Percentiles rank a stretch among this genome's conserved stretches.
Conservation (phyloP, 2,797 vertebrate genomes). For the Mallotus villosus region DNA sequence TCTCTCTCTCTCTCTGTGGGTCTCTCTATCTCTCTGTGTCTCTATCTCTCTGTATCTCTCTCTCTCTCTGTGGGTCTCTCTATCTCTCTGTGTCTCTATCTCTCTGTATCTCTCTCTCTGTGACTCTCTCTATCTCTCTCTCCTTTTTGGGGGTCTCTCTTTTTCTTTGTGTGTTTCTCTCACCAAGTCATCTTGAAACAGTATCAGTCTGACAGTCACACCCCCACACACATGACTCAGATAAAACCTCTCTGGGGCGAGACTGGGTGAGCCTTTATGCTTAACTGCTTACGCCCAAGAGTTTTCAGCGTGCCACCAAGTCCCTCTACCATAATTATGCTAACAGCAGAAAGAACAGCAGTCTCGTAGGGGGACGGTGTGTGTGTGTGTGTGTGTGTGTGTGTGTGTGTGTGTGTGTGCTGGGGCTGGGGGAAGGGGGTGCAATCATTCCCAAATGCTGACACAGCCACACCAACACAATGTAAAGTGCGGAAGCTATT, state of each 20-base stretch:
- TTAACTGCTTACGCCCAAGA: slow-evolving; percentile 15
- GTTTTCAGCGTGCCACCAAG: slow-evolving; percentile 10
- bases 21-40: not conserved
- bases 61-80: not conserved
- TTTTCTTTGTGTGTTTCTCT: not conserved
- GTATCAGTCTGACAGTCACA: not conserved
- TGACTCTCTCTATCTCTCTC: slow-evolving; percentile 13
- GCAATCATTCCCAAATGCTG: slow-evolving; percentile 9
- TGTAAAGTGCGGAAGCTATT: slow-evolving; percentile 7
- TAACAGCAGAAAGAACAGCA: not conserved
- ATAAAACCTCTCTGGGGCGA: not conserved
- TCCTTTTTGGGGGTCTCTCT: not conserved
- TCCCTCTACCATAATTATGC: slow-evolving; percentile 6
- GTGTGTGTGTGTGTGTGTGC: not conserved
- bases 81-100: not conserved
- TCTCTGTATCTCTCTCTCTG: not conserved
- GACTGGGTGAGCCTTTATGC: slow-evolving; percentile 6
- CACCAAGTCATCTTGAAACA: too few species aligned
- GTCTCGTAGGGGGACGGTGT: not conserved
- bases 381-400: not conserved
- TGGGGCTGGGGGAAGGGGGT: not conserved
- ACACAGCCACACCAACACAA: slow-evolving; percentile 9
- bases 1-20: not conserved
- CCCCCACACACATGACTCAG: slow-evolving; percentile 13
- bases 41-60: not conserved